Percentiles rank a stretch among this genome's conserved stretches.
phyloP scores from a whole-genome alignment of 2,888 invertebrate genomes.

The Criorhina ranunculi region DNA sequence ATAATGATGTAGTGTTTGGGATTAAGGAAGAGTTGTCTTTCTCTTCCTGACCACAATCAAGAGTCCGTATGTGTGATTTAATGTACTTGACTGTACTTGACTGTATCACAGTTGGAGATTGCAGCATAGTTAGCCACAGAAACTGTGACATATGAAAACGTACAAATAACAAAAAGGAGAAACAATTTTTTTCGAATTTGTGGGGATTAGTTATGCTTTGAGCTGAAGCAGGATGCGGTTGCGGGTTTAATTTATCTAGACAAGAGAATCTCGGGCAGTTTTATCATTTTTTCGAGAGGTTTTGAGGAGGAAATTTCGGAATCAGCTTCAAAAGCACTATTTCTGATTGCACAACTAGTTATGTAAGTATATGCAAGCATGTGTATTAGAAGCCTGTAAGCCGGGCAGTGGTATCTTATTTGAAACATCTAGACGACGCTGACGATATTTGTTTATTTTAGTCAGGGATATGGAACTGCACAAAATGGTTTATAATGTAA shows the following conservation, averaged over 20 bases:
- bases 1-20: conserved; percentile 12
- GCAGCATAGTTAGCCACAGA: conserved; percentile 30
- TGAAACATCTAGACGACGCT: no score
- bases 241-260: not conserved
- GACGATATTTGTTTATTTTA: no score
- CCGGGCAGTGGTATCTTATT: no score
- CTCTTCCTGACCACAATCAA: conserved; percentile 27
- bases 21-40: not conserved
- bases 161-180: not conserved
- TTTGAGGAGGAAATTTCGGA: no score
- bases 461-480: no score
- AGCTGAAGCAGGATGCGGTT: not conserved
- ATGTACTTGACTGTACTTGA: conserved; percentile 27
- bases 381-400: no score
- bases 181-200: not conserved
- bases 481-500: no score
- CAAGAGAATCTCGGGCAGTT: no score
- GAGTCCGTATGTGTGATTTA: conserved; percentile 21
- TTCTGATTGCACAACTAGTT: no score
- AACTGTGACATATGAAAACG: conserved; percentile 7
- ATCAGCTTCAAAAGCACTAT: conserved; percentile 1
- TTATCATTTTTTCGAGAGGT: no score
- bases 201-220: not conserved
- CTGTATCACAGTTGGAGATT: conserved; percentile 33
- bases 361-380: no score